Evolutionary conservation across 2,888 invertebrate genomes (phyloP).

Genomic region (Heliothis peltigera): DNA sequence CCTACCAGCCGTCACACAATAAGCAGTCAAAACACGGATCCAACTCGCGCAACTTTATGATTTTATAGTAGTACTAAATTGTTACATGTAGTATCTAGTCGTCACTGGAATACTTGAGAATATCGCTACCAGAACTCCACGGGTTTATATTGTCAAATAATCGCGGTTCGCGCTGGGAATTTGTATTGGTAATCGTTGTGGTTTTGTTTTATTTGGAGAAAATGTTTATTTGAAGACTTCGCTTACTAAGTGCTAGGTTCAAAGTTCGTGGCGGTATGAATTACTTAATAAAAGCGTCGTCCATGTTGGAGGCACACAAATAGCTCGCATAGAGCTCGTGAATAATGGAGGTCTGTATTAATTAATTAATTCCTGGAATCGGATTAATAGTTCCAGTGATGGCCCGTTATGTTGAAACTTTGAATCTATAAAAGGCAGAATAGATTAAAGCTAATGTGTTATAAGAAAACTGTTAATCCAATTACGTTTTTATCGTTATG

Average conservation of each 20-base stretch:
- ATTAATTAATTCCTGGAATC: too few relatives aligned
- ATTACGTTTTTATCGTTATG: too few relatives aligned
- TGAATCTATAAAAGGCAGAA: too few relatives aligned
- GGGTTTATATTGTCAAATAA: conserved; percentile 45
- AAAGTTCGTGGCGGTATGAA: not conserved
- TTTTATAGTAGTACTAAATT: conserved; percentile 71
- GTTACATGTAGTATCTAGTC: conserved; percentile 65
- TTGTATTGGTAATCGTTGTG: conserved; percentile 33
- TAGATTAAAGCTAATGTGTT: too few relatives aligned
- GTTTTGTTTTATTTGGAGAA: conserved; percentile 11
- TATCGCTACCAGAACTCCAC: conserved; percentile 16
- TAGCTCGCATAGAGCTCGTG: too few relatives aligned
- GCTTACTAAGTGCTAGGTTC: too few relatives aligned
- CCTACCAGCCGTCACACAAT: conserved; percentile 5
- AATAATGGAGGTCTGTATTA: too few relatives aligned
- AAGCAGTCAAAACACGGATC: conserved; percentile 37
- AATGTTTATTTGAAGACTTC: conserved; percentile 22
- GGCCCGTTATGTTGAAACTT: too few relatives aligned
- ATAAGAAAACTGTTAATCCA: too few relatives aligned
- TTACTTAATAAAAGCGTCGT: not conserved
- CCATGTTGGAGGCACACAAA: too few relatives aligned
- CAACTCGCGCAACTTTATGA: conserved; percentile 55
- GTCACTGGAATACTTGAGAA: conserved; percentile 65
- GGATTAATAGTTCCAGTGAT: too few relatives aligned
- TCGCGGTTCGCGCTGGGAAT: conserved; percentile 28